Percentiles rank a stretch among this genome's conserved stretches.
phyloP scores from a whole-genome alignment of 2,888 invertebrate genomes.

The Drosophila kanekoi region DNA sequence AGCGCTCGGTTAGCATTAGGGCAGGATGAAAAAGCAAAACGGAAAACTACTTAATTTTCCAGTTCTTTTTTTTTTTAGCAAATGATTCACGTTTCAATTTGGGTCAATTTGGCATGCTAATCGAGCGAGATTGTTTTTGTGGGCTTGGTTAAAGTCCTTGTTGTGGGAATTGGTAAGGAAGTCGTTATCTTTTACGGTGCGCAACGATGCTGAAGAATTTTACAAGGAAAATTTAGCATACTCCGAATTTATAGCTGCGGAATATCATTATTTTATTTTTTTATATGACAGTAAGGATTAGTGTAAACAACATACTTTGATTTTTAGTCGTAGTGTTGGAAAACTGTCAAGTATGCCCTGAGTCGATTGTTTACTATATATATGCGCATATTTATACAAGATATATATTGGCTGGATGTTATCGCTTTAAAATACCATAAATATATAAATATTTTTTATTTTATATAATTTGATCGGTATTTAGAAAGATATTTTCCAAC shows the following conservation, averaged over 20 bases:
- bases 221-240: background rate
- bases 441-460: too few relatives aligned
- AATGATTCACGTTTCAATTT: slow-evolving; percentile 44
- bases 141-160: background rate
- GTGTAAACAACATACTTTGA: background rate
- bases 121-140: slow-evolving; percentile 11
- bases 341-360: too few relatives aligned
- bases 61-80: background rate
- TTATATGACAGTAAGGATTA: background rate
- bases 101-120: slow-evolving; percentile 43
- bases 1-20: background rate
- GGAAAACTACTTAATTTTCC: slow-evolving; percentile 22
- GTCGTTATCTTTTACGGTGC: slow-evolving; percentile 4
- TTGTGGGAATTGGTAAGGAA: background rate
- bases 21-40: background rate
- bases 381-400: too few relatives aligned
- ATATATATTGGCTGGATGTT: too few relatives aligned
- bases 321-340: background rate
- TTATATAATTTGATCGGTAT: too few relatives aligned
- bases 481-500: too few relatives aligned
- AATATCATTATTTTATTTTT: background rate
- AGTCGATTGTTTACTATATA: too few relatives aligned
- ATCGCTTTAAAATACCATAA: too few relatives aligned
- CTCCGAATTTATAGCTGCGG: background rate
- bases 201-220: background rate